Conservation (phyloP, 2,797 vertebrate genomes). For the Acanthurus leucopareius region DNA sequence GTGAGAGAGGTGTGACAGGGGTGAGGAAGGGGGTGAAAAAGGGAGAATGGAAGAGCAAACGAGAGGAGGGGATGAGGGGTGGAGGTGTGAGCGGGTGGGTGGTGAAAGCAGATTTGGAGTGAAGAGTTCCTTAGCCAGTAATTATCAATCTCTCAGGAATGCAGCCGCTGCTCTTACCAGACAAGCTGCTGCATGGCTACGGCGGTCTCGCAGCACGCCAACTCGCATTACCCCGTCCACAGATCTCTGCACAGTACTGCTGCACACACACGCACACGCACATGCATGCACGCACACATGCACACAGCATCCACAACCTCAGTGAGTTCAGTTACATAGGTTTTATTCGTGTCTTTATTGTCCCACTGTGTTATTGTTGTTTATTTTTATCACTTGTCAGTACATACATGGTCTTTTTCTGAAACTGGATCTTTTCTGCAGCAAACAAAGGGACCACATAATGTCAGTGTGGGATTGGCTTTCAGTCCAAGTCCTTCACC, state of each 20-base stretch:
- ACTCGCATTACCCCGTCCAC: constrained; percentile 43
- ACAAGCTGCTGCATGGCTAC: constrained; percentile 84
- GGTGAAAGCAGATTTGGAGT: constrained; percentile 69
- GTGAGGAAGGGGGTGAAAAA: constrained; percentile 23
- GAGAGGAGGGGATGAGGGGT: constrained; percentile 8
- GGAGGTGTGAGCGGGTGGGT: constrained; percentile 8
- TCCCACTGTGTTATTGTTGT: constrained; percentile 42
- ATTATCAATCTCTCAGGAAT: constrained; percentile 87
- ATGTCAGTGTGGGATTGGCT: constrained; percentile 63
- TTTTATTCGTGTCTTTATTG: constrained; percentile 59
- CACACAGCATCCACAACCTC: constrained; percentile 17
- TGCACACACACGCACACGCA: neutral
- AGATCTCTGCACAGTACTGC: constrained; percentile 34
- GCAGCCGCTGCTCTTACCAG: constrained; percentile 74
- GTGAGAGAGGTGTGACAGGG: constrained; percentile 35
- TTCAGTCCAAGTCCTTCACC: constrained; percentile 43
- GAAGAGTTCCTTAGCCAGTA: constrained; percentile 79
- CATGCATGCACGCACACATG: constrained; percentile 17
- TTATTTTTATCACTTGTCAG: constrained; percentile 65
- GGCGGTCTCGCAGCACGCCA: constrained; percentile 49
- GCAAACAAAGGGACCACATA: constrained; percentile 70
- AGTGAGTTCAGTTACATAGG: constrained; percentile 32
- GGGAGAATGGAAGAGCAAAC: constrained; percentile 13
- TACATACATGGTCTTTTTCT: constrained; percentile 63
- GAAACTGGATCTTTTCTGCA: constrained; percentile 59